Evolutionary conservation across 2,888 invertebrate genomes (phyloP).

Genomic region (Cryptocheilus praepositus): DNA sequence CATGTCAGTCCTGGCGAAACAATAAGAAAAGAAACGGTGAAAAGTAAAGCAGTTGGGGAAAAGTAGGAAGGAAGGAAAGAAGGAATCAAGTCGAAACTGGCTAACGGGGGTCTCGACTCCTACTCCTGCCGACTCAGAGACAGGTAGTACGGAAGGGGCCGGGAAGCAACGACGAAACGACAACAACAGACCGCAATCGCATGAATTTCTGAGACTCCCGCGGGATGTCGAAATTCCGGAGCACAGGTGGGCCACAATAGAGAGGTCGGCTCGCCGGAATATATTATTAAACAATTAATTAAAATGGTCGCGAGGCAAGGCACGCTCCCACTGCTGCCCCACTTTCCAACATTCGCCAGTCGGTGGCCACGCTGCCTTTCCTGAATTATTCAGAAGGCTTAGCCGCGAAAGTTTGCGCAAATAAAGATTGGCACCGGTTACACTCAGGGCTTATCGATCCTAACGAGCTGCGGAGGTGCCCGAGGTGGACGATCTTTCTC

Average conservation of each 20-base stretch:
- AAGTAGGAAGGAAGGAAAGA: constrained; percentile 1
- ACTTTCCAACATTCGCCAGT: neutral
- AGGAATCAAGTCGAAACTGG: neutral
- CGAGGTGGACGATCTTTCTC: too few relatives aligned
- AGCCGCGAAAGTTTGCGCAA: constrained; percentile 10
- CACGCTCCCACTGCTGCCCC: neutral
- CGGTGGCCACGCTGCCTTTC: neutral
- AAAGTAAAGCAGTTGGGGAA: constrained; percentile 10
- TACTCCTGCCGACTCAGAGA: too few relatives aligned
- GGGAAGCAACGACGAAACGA: constrained; percentile 4
- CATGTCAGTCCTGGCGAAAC: neutral
- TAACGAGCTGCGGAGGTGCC: neutral
- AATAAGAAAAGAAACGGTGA: constrained; percentile 7
- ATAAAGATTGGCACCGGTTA: constrained; percentile 7
- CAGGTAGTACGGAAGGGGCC: neutral
- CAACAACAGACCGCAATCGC: constrained; percentile 44
- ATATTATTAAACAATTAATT: constrained; percentile 63
- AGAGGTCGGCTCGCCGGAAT: constrained; percentile 28
- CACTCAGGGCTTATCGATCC: neutral
- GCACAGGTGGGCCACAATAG: constrained; percentile 1
- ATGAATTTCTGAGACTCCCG: constrained; percentile 60
- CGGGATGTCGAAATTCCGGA: constrained; percentile 25
- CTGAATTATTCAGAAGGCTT: constrained; percentile 30
- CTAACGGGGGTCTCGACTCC: neutral
- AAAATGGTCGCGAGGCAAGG: constrained; percentile 38